A percentile compares a stretch with the other conserved stretches of the same genome.
Conservation (phyloP, 1,140 invertebrate species). For the Brachionus calyciflorus region DNA sequence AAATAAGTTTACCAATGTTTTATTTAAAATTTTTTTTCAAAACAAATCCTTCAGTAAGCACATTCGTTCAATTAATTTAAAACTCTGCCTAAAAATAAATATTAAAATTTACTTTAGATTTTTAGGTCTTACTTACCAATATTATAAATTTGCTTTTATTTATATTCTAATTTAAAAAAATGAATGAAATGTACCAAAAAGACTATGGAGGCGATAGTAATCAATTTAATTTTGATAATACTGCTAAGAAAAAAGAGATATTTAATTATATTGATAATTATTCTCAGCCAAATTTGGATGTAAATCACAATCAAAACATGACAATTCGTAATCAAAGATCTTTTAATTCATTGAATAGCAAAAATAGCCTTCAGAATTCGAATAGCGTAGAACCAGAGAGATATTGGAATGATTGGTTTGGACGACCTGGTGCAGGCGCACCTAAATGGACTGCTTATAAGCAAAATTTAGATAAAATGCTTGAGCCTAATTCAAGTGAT, state of each 20-base stretch:
- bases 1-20: no score
- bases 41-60: no score
- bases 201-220: not conserved
- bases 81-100: no score
- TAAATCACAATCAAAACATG: not conserved
- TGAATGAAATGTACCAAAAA: not conserved
- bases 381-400: not conserved
- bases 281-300: not conserved
- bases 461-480: slow-evolving; percentile 28
- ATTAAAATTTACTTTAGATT: no score
- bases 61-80: no score
- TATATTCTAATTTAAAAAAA: not conserved
- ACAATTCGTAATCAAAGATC: not conserved
- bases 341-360: not conserved
- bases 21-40: no score
- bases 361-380: not conserved
- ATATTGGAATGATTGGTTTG: slow-evolving; percentile 46
- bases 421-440: slow-evolving; percentile 37
- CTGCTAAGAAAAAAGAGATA: slow-evolving; percentile 19
- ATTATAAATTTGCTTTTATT: no score
- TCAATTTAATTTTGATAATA: not conserved
- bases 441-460: slow-evolving; percentile 27
- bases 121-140: no score
- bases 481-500: not conserved
- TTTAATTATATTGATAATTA: slow-evolving; percentile 16